phyloP scores from a whole-genome alignment of 2,888 invertebrate genomes.

The Cartodere bifasciata region DNA sequence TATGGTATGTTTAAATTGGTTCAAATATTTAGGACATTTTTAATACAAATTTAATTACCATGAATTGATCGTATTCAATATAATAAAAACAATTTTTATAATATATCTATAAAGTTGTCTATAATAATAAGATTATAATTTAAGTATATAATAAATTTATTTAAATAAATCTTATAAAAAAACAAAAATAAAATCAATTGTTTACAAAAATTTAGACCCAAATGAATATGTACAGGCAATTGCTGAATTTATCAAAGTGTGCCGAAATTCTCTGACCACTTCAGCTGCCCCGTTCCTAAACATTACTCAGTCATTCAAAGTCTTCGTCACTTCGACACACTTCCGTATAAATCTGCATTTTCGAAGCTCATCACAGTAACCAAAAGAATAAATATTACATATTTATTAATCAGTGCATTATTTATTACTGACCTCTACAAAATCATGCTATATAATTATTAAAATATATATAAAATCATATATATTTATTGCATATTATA shows the following conservation, averaged over 20 bases:
- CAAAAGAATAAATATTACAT: constrained; percentile 35
- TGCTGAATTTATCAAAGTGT: constrained; percentile 12
- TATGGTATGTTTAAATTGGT: constrained; percentile 30
- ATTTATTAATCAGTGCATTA: constrained; percentile 34
- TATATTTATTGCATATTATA: too few species aligned
- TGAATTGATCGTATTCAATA: constrained; percentile 11
- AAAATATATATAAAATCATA: too few species aligned
- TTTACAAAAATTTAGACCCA: constrained; percentile 28
- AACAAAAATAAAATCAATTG: constrained; percentile 21
- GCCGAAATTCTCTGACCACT: constrained; percentile 10
- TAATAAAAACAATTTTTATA: constrained; percentile 26
- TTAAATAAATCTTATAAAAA: constrained; percentile 27
- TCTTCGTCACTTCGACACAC: background rate
- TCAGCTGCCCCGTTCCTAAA: constrained; percentile 4
- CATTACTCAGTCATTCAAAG: constrained; percentile 3
- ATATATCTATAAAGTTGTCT: constrained; percentile 28
- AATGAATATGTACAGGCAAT: constrained; percentile 34
- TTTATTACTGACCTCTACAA: too few species aligned
- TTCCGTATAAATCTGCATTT: background rate
- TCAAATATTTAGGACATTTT: constrained; percentile 24
- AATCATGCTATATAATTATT: too few species aligned
- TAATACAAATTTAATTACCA: constrained; percentile 15
- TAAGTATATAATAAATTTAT: constrained; percentile 32
- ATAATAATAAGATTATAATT: constrained; percentile 30
- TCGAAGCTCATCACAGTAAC: constrained; percentile 37